A percentile compares a stretch with the other conserved stretches of the same genome.
phyloP scores from a whole-genome alignment of 2,113 vertebrate species.

The Pluvianellus socialis region DNA sequence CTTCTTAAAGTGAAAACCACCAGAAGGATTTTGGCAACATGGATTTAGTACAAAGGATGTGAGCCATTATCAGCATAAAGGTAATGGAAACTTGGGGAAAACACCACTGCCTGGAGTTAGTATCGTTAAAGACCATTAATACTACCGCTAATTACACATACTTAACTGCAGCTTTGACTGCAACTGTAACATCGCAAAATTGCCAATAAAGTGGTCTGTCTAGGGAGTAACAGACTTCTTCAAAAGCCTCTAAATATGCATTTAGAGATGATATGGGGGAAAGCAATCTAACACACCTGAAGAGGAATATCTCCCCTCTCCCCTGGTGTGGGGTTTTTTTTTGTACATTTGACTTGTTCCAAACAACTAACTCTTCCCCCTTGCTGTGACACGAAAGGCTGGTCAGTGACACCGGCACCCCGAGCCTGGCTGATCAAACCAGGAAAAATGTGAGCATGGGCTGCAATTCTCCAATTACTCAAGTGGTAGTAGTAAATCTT shows the following conservation, averaged over 20 bases:
- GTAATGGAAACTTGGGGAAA: slow-evolving; percentile 9
- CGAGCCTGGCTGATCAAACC: not conserved
- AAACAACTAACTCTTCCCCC: not conserved
- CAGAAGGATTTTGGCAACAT: not conserved
- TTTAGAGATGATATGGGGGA: not conserved
- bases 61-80: not conserved
- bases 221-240: not conserved
- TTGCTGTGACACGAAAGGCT: not conserved
- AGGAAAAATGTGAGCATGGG: accelerated
- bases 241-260: not conserved
- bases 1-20: not conserved
- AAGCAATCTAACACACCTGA: not conserved
- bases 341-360: not conserved
- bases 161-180: not conserved
- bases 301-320: not conserved
- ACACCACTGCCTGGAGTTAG: not conserved
- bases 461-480: not conserved
- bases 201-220: not conserved
- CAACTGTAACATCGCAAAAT: not conserved
- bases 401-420: not conserved
- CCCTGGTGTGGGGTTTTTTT: not conserved
- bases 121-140: not conserved
- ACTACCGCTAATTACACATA: not conserved
- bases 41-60: not conserved
- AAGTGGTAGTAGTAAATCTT: not conserved